Base-by-base conservation (phyloP, 2,113 vertebrate species). In the Catagonus wagneri region DNA sequence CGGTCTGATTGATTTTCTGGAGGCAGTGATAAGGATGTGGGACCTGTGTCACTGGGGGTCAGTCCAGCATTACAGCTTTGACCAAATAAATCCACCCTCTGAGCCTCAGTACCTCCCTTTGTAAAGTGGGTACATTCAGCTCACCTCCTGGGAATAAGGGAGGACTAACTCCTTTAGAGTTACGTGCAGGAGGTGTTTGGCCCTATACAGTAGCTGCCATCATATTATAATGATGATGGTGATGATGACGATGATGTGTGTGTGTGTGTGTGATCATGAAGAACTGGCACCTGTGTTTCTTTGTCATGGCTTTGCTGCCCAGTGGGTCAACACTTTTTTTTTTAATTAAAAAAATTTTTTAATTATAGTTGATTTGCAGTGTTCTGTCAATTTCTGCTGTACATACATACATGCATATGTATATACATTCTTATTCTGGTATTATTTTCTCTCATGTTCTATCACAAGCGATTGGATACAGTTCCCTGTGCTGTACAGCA, bases 91-190 rank as follows among this genome's bases (percentile, higher is more conserved):
- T 68, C 23, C 2, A 39, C 32, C 29, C 60, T 34, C 66, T 15
- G 71, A 96, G 81, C 78, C 63, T 91, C 65, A 27, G 32, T 80
- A 44, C 7, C 25, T 69, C 34, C 32, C 50, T 72, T 78, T 20
- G 56, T 39, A 63, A 50, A 63, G n/a, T 52, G 63, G 32, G 66
- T 32, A 16, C 34, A 9, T 58, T 10, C 68, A 60, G 3, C 61
- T 69, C 39, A n/a, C 60, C 54, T 76, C 27, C 10, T 14, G n/a
- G 29, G 39, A 14, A 0, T 32, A 25, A 27, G 61, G 10, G 52
- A 75, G 29, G 50, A 50, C 17, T 19, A 4, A 22, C 19, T 17
- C 52, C 11, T 52, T 52, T 4, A 50, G 76, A 66, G 44, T 23
- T n/a, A 25, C 4, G 25, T 15, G 0, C 23, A 54, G 76, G 58